Evolutionary conservation across 1,140 invertebrate species (phyloP).

Genomic region (Meloidogyne hapla): DNA sequence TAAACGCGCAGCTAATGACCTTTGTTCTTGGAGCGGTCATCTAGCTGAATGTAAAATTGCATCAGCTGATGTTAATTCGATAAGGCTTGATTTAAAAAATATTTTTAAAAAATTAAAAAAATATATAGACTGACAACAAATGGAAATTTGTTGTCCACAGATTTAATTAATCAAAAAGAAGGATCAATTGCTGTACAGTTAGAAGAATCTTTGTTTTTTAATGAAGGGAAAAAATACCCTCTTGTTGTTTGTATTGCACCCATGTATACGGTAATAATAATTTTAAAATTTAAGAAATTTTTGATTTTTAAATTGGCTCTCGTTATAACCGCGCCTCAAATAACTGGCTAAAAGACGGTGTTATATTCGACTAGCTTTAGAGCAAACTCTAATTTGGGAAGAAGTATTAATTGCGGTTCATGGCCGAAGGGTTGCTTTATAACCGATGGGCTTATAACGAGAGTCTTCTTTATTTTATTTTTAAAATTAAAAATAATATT

Average conservation of each 20-base stretch:
- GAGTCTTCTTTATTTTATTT: too few relatives aligned
- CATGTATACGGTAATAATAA: slow-evolving; percentile 53
- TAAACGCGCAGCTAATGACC: slow-evolving; percentile 58
- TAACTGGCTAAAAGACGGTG: too few relatives aligned
- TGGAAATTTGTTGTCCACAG: slow-evolving; percentile 5
- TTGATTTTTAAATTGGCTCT: too few relatives aligned
- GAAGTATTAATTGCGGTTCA: too few relatives aligned
- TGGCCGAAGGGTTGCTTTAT: too few relatives aligned
- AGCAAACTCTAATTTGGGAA: too few relatives aligned
- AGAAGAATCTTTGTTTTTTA: slow-evolving; percentile 45
- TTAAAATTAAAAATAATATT: neutral
- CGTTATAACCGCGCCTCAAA: too few relatives aligned
- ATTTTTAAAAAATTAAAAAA: neutral
- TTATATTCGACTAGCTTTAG: too few relatives aligned
- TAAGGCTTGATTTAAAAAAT: neutral
- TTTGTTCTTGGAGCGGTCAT: slow-evolving; percentile 61
- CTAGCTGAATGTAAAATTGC: slow-evolving; percentile 59
- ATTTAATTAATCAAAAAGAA: neutral
- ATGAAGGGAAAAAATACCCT: slow-evolving; percentile 42
- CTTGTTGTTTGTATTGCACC: slow-evolving; percentile 62
- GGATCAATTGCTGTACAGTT: slow-evolving; percentile 33
- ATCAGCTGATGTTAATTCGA: slow-evolving; percentile 6
- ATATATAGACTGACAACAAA: slow-evolving; percentile 23
- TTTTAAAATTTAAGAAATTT: too few relatives aligned
- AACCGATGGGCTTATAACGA: too few relatives aligned